Conservation (phyloP, 2,888 invertebrate species). For the Tenthredo scrophulariae region DNA sequence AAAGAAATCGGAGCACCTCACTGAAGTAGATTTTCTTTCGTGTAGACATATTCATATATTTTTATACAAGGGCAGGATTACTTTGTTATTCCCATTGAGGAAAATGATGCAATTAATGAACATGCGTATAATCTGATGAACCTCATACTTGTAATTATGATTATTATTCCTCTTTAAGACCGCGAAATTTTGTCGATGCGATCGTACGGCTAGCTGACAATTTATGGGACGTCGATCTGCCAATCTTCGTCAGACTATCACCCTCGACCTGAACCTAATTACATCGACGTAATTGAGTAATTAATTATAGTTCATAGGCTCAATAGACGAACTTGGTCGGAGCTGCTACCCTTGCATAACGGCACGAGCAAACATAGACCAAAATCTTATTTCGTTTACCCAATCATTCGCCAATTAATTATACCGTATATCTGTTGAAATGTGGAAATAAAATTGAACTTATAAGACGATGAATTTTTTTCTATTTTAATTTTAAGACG, state of each 20-base stretch:
- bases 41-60: not conserved
- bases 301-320: slow-evolving; percentile 61
- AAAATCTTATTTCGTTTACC: not conserved
- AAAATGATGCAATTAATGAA: too few species aligned
- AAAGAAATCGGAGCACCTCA: not conserved
- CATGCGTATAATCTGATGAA: not conserved
- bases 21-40: not conserved
- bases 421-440: not conserved
- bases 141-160: not conserved
- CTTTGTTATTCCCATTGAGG: not conserved
- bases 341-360: slow-evolving; percentile 58
- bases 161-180: not conserved
- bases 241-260: slow-evolving; percentile 34
- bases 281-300: slow-evolving; percentile 73
- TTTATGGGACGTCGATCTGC: slow-evolving; percentile 30
- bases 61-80: not conserved
- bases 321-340: slow-evolving; percentile 60
- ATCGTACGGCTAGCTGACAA: not conserved
- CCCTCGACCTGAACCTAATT: slow-evolving; percentile 66
- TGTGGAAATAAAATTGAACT: not conserved
- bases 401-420: not conserved
- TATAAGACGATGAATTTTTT: not conserved
- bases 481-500: not conserved
- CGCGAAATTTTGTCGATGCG: not conserved
- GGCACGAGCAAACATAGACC: too few species aligned